Conservation (phyloP, 2,888 invertebrate species). For the Venustoraphidia nigricollis region DNA sequence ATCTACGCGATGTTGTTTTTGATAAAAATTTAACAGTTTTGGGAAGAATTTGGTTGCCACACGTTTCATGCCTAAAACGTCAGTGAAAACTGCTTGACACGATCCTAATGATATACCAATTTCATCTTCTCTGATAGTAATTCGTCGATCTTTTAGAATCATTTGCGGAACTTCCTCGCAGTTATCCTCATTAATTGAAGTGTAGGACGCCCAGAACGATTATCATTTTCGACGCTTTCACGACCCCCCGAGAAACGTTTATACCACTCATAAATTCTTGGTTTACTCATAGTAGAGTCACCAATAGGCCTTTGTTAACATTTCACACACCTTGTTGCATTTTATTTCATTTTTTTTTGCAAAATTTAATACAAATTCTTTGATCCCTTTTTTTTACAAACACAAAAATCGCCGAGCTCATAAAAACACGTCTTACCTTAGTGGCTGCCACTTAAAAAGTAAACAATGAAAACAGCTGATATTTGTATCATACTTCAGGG, state of each 20-base stretch:
- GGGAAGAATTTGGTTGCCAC: no score
- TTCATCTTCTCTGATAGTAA: constrained; percentile 9
- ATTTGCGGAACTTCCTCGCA: constrained; percentile 14
- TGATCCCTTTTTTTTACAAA: background rate
- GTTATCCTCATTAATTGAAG: constrained; percentile 16
- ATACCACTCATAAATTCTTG: constrained; percentile 5
- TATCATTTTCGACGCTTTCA: constrained; percentile 10
- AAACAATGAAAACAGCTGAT: no score
- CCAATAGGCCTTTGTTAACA: background rate
- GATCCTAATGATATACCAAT: constrained; percentile 5
- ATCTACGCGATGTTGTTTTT: constrained; percentile 10
- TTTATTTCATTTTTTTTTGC: no score
- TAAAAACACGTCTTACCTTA: background rate
- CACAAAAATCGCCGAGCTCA: background rate
- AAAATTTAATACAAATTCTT: background rate
- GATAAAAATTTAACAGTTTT: no score
- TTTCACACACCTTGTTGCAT: no score
- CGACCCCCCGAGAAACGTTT: constrained; percentile 10
- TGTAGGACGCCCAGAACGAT: constrained; percentile 14
- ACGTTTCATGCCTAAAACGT: no score
- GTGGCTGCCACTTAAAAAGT: no score
- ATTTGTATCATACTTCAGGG: no score
- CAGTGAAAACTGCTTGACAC: constrained; percentile 4
- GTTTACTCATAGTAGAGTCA: background rate
- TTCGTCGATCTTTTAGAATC: constrained; percentile 11